Conservation (phyloP, 1,140 invertebrate species). For the Drosophila repletoides region DNA sequence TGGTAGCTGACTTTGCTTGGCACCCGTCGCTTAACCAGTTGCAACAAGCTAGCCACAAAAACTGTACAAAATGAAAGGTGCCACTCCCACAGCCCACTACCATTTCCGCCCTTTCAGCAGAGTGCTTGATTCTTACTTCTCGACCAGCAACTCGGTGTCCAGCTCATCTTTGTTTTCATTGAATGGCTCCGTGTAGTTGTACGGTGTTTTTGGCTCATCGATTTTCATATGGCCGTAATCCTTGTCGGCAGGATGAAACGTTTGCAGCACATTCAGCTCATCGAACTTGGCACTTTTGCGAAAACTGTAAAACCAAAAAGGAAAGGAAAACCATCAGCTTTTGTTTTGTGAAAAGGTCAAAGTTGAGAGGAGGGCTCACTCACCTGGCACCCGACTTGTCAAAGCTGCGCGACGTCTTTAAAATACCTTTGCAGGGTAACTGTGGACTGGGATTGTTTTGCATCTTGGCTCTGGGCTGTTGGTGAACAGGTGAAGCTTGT, state of each 20-base stretch:
- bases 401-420: conserved; percentile 95
- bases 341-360: conserved; percentile 34
- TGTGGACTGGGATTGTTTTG: conserved; percentile 84
- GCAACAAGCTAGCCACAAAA: too few species aligned
- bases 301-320: conserved; percentile 83
- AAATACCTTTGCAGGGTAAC: conserved; percentile 94
- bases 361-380: conserved; percentile 32
- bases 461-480: conserved; percentile 48
- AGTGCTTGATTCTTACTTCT: conserved; percentile 83
- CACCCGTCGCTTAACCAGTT: too few species aligned
- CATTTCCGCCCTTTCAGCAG: too few species aligned
- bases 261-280: conserved; percentile 99
- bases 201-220: conserved; percentile 99
- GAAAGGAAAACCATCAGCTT: not conserved
- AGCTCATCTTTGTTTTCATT: conserved; percentile 88
- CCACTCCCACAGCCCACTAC: too few species aligned
- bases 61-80: too few species aligned
- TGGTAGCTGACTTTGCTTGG: too few species aligned
- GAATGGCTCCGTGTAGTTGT: conserved; percentile 90
- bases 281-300: conserved; percentile 95
- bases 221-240: conserved; percentile 99
- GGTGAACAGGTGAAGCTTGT: too few species aligned
- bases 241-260: conserved; percentile 98
- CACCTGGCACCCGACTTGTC: conserved; percentile 85
- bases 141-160: conserved; percentile 90